phyloP scores from a whole-genome alignment of 1,140 invertebrate genomes.

The Drosophila triauraria region DNA sequence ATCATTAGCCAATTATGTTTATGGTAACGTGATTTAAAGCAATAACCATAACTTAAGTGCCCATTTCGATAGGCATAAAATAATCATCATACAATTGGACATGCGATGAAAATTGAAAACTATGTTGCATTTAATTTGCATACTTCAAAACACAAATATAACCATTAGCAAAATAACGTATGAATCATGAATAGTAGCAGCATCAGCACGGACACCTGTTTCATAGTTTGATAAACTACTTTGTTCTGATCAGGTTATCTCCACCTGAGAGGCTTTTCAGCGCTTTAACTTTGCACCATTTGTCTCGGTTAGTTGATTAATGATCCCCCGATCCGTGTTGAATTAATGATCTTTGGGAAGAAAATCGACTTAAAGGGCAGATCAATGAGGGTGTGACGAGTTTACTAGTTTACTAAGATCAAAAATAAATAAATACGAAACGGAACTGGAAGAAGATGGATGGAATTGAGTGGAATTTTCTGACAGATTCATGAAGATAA shows the following conservation, averaged over 20 bases:
- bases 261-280: conserved; percentile 33
- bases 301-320: conserved; percentile 25
- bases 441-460: conserved; percentile 8
- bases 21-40: conserved; percentile 8
- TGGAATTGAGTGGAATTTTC: not conserved
- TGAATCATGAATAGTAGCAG: conserved; percentile 31
- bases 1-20: conserved; percentile 38
- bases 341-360: conserved; percentile 30
- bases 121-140: conserved; percentile 44
- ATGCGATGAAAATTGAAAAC: conserved; percentile 5
- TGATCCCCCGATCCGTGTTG: not conserved
- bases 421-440: conserved; percentile 9
- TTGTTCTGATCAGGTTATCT: conserved; percentile 27
- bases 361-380: conserved; percentile 19
- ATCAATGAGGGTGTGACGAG: conserved; percentile 16
- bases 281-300: conserved; percentile 21
- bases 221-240: conserved; percentile 29
- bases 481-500: not conserved
- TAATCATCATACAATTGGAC: conserved; percentile 15
- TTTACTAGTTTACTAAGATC: conserved; percentile 2
- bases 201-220: conserved; percentile 36
- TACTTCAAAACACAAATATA: conserved; percentile 23
- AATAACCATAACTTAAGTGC: conserved; percentile 22
- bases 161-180: conserved; percentile 21
- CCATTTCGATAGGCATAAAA: conserved; percentile 3